Percentiles rank a stretch among this genome's conserved stretches.
Conservation (phyloP, 2,797 vertebrate species). For the Apogon talboti region DNA sequence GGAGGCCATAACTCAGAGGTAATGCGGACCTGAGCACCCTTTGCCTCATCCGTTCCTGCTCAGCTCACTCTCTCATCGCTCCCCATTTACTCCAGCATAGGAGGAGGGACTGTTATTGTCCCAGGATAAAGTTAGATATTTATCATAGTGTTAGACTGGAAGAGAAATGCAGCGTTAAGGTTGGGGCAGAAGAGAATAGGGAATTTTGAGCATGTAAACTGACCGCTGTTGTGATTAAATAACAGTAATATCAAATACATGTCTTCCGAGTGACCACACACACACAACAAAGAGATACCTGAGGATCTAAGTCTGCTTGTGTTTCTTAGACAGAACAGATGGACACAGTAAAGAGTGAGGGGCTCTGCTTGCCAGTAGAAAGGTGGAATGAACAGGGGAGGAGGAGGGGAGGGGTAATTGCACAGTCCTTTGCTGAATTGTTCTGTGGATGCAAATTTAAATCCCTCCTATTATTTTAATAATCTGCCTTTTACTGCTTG, state of each 20-base stretch:
- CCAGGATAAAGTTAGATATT: conserved; percentile 75
- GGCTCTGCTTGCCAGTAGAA: conserved; percentile 51
- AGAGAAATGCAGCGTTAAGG: conserved; percentile 32
- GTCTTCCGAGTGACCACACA: conserved; percentile 18
- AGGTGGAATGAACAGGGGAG: conserved; percentile 67
- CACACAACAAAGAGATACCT: conserved; percentile 32
- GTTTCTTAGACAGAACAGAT: conserved; percentile 64
- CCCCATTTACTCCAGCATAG: conserved; percentile 87
- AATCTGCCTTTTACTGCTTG: conserved; percentile 90
- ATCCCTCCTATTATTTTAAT: conserved; percentile 96
- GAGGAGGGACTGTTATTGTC: conserved; percentile 78
- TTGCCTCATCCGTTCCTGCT: conserved; percentile 72
- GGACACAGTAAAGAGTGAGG: conserved; percentile 68
- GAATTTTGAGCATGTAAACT: conserved; percentile 16
- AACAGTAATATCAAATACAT: conserved; percentile 6
- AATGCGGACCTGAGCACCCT: conserved; percentile 92
- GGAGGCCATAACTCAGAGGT: conserved; percentile 92
- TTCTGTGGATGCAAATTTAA: conserved; percentile 91
- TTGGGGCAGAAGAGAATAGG: conserved; percentile 13
- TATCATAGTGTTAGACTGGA: conserved; percentile 62
- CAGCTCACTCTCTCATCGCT: conserved; percentile 78
- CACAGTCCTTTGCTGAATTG: conserved; percentile 82
- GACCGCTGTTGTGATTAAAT: conserved; percentile 15
- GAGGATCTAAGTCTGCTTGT: conserved; percentile 38
- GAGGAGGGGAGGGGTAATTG: conserved; percentile 76